Conservation (phyloP, 2,797 vertebrate species). For the Hephaestus fuliginosus region DNA sequence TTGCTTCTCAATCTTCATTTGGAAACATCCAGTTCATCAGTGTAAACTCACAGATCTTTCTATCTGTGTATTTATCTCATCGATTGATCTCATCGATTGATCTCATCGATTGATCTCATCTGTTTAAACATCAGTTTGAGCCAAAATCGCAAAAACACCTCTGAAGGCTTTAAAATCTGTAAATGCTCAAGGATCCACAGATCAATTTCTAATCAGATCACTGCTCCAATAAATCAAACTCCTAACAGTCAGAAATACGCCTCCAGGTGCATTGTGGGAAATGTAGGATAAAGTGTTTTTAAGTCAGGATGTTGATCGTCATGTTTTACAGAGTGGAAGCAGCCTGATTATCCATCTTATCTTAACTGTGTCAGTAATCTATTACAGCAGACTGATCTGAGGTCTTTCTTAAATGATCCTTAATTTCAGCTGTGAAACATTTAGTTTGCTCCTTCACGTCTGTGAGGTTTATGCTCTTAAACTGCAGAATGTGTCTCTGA, state of each 20-base stretch:
- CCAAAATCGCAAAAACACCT: neutral
- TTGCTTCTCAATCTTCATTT: constrained; percentile 46
- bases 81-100: too few relatives aligned
- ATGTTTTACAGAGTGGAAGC: neutral
- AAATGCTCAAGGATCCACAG: neutral
- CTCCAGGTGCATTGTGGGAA: constrained; percentile 30
- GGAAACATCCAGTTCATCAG: constrained; percentile 31
- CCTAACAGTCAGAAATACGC: neutral
- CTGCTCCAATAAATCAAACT: too few relatives aligned
- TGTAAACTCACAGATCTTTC: too few relatives aligned
- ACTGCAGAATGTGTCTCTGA: too few relatives aligned
- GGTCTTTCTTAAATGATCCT: neutral
- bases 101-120: too few relatives aligned
- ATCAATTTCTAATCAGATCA: neutral
- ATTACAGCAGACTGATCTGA: neutral
- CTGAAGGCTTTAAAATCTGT: too few relatives aligned
- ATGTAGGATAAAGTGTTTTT: constrained; percentile 9
- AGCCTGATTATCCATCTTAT: neutral
- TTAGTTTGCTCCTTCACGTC: too few relatives aligned
- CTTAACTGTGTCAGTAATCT: neutral
- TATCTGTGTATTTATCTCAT: too few relatives aligned
- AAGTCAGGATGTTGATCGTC: too few relatives aligned
- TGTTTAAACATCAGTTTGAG: too few relatives aligned
- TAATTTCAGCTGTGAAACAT: too few relatives aligned
- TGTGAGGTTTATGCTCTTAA: too few relatives aligned